Percentiles rank a stretch among this genome's conserved stretches.
Evolutionary conservation across 2,888 invertebrate genomes (phyloP).

Genomic region (Trichopria drosophilae): DNA sequence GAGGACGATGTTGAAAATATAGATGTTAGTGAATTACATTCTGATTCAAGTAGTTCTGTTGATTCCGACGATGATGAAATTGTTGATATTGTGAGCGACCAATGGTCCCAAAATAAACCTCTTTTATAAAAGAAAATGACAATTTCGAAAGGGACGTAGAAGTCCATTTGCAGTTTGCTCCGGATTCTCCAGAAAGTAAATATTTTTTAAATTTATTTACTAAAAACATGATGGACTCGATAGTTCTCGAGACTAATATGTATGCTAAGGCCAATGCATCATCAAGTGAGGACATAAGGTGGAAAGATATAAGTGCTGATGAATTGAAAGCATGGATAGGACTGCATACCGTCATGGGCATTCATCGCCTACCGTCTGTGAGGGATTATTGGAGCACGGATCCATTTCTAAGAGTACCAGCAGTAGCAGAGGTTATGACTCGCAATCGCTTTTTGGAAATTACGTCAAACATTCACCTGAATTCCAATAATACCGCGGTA

Average conservation of each 20-base stretch:
- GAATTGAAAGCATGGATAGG: conserved; percentile 13
- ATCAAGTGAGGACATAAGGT: background rate
- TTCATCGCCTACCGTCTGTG: conserved; percentile 8
- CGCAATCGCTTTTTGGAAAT: conserved; percentile 10
- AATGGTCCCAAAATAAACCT: conserved; percentile 4
- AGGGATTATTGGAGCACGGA: conserved; percentile 15
- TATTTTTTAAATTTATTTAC: conserved; percentile 4
- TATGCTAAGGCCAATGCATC: conserved; percentile 6
- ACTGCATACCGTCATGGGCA: conserved; percentile 5
- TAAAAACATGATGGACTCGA: too few species aligned
- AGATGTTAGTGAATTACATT: conserved; percentile 4
- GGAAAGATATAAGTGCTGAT: conserved; percentile 8
- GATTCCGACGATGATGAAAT: too few species aligned
- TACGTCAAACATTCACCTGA: too few species aligned
- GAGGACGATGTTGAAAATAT: conserved; percentile 1
- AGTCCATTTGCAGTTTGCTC: conserved; percentile 5
- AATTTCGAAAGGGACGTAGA: conserved; percentile 4
- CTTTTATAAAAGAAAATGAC: conserved; percentile 5
- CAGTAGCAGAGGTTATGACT: conserved; percentile 11
- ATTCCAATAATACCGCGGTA: too few species aligned
- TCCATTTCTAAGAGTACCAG: conserved; percentile 7
- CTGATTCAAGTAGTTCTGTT: conserved; percentile 3
- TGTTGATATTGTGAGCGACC: conserved; percentile 3
- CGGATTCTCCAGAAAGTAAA: too few species aligned
- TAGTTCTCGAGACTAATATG: conserved; percentile 20